Conservation (phyloP, 2,888 invertebrate genomes). For the Ophraella communa region DNA sequence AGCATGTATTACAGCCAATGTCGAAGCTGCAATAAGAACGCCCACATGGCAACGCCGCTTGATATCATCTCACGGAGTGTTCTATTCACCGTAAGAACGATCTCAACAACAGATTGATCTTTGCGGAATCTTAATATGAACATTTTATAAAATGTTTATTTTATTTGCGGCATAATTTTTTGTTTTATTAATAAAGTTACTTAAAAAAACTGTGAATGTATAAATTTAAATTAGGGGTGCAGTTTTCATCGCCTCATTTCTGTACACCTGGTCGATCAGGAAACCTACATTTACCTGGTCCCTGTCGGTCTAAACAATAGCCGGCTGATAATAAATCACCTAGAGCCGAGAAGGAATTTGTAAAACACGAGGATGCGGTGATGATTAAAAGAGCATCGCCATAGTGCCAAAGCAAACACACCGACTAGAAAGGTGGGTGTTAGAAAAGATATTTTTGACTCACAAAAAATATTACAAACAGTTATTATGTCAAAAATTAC, state of each 20-base stretch:
- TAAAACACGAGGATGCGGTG: constrained; percentile 58
- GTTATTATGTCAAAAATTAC: constrained; percentile 4
- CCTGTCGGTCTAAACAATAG: constrained; percentile 58
- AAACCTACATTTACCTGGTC: constrained; percentile 49
- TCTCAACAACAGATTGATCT: constrained; percentile 30
- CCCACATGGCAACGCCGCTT: constrained; percentile 26
- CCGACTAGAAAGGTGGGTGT: constrained; percentile 27
- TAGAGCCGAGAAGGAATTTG: constrained; percentile 58
- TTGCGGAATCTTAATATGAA: constrained; percentile 30
- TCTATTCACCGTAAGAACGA: constrained; percentile 25
- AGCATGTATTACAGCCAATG: constrained; percentile 17
- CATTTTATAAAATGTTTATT: background rate
- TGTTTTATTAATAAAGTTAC: background rate
- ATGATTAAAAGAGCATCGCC: constrained; percentile 56
- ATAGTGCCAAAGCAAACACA: constrained; percentile 37
- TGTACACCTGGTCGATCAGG: constrained; percentile 46
- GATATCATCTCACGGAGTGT: constrained; percentile 28
- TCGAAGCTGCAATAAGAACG: constrained; percentile 16
- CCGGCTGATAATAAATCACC: constrained; percentile 59
- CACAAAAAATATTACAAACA: constrained; percentile 11
- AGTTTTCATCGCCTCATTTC: constrained; percentile 18
- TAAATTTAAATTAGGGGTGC: constrained; percentile 3
- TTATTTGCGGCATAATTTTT: background rate
- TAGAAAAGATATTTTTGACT: constrained; percentile 6
- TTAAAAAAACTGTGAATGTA: background rate